Evolutionary conservation across 2,888 invertebrate genomes (phyloP), one percentile per base, ranked within the genome.

Genomic region (Amphimallon solstitiale): DNA sequence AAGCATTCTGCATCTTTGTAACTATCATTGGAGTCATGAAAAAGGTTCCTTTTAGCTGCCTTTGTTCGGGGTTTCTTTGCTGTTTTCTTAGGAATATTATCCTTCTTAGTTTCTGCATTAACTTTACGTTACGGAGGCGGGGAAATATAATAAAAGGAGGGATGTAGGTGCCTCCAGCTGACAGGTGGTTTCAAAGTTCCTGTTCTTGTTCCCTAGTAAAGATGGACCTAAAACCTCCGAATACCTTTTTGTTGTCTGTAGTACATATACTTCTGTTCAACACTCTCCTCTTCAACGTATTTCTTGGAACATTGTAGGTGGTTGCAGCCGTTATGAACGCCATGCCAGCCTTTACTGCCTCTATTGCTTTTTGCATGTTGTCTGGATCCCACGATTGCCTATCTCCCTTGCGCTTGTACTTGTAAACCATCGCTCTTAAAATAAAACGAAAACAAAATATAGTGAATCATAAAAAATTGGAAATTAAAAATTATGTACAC

Each of bases 81-180:
- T 37, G 37, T 37, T 12, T 37, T 37, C 37, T 37, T 37, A 37
- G 9, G 37, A 37, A 37, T 37, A 37, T 37, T 37, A 37, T 37
- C 37, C 2, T 37, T 37, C 37, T 37, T 37, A n/a, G 9, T 12
- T 37, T 37, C 37, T n/a, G 37, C 37, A n/a, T n/a, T 9, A n/a
- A n/a, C 12, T 12, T 12, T 9, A n/a, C 12, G 9, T 12, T n/a
- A 9, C 65, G 48, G 19, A 59, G 54, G 14, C 69, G 23, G 2
- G 60, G 65, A 63, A 68, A 68, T 46, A 69, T 69, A 17, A 68
- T 46, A 43, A 69, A 43, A 37, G 63, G 54, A n/a, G 66, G 66
- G 4, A 68, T 65, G 29, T 63, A 69, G 6, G 15, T 65, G 43
- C 67, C 69, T 37, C 59, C 68, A 34, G 71, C 71, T 60, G 66